phyloP scores from a whole-genome alignment of 2,113 vertebrate genomes.

The Cyphomyrus discorhynchus region DNA sequence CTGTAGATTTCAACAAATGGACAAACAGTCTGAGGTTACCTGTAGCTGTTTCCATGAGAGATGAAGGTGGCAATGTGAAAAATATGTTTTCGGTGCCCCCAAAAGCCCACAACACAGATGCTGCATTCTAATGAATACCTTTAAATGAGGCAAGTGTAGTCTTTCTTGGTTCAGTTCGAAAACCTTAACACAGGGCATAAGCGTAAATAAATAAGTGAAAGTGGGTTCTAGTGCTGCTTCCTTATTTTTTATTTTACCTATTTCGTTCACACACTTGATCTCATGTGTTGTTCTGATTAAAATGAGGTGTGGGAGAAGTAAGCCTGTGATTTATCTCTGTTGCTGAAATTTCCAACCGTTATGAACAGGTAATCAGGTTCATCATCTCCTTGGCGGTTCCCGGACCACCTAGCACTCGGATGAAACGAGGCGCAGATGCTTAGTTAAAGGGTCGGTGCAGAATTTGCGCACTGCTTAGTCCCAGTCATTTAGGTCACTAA shows the following conservation, averaged over 20 bases:
- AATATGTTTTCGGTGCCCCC: not conserved
- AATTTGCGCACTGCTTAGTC: not conserved
- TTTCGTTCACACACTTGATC: not conserved
- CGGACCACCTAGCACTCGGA: not conserved
- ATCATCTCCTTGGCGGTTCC: not conserved
- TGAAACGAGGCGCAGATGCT: not conserved
- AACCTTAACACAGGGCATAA: not conserved
- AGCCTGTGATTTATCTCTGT: not conserved
- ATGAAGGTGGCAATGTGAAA: not conserved
- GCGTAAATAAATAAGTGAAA: not conserved
- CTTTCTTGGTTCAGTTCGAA: not conserved
- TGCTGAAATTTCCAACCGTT: not conserved
- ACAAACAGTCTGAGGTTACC: not conserved
- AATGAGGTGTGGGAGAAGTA: not conserved
- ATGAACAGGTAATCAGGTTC: not conserved
- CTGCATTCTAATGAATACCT: not conserved
- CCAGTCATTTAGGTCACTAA: not conserved
- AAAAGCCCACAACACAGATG: not conserved
- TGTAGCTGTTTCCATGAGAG: not conserved
- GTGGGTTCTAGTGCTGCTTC: not conserved
- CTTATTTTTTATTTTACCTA: not conserved
- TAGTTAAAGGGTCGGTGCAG: not conserved
- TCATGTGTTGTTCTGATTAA: not conserved
- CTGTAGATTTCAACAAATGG: not conserved
- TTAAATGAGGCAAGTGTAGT: not conserved